Percentiles rank a stretch among this genome's conserved stretches.
Conservation (phyloP, 23 tunicate genomes). For the Botrylloides violaceus region DNA sequence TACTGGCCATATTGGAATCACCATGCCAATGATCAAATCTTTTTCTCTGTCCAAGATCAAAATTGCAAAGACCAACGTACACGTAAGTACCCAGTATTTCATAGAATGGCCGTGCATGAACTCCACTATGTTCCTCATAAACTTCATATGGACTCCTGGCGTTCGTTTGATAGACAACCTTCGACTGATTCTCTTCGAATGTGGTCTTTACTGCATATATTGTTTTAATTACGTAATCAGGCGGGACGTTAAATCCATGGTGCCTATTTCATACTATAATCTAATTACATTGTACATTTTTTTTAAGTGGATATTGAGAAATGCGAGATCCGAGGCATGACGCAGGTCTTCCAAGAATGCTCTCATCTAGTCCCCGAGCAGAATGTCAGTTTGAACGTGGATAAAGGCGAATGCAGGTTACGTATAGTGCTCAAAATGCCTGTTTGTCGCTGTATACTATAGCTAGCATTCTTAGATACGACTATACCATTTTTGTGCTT, state of each 20-base stretch:
- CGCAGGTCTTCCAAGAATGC: conserved; percentile 4
- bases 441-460: background rate
- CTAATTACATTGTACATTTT: too few species aligned
- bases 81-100: conserved; percentile 6
- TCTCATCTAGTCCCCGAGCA: background rate
- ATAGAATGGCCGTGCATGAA: too few species aligned
- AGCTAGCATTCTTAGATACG: background rate
- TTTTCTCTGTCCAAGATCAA: conserved; percentile 21
- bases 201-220: too few species aligned
- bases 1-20: conserved; percentile 21
- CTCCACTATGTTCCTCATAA: too few species aligned
- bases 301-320: conserved; percentile 26
- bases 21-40: background rate
- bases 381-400: background rate
- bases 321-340: conserved; percentile 12
- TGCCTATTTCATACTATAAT: too few species aligned
- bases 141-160: too few species aligned
- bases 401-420: conserved; percentile 9
- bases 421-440: too few species aligned
- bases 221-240: too few species aligned
- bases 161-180: too few species aligned
- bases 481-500: background rate
- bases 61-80: conserved; percentile 24
- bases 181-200: too few species aligned
- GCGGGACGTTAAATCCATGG: too few species aligned